A percentile compares a stretch with the other conserved stretches of the same genome.
These are phyloP conservation scores for Nilaparvata lugens DNA, from an alignment of 1,140 invertebrate genomes.

Conservation along the genomic window DNA sequence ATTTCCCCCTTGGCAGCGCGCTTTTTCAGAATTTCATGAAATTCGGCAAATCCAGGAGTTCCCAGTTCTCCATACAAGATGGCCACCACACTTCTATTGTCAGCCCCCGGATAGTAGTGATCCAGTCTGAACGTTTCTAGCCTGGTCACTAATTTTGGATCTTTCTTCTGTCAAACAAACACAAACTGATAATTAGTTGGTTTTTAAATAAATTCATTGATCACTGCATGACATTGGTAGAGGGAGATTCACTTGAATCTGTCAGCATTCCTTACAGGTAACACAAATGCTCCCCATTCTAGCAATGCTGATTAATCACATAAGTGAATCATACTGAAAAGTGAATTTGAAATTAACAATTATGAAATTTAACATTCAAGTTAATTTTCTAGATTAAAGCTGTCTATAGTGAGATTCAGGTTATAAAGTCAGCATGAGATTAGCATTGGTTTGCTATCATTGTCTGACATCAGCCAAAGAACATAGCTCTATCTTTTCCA, in stretches of 20 bases:
- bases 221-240: neutral
- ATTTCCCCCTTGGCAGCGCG: constrained; percentile 58
- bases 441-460: too few species aligned
- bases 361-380: too few species aligned
- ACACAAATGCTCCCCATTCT: too few species aligned
- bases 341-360: too few species aligned
- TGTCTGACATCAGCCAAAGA: too few species aligned
- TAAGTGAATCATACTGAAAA: too few species aligned
- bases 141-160: constrained; percentile 9
- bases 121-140: constrained; percentile 67
- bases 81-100: constrained; percentile 52
- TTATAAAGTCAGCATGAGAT: too few species aligned
- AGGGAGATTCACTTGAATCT: neutral
- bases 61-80: constrained; percentile 85
- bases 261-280: too few species aligned
- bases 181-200: neutral
- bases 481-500: too few species aligned
- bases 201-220: neutral
- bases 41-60: constrained; percentile 55
- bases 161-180: neutral
- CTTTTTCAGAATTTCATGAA: constrained; percentile 61
- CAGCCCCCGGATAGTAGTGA: constrained; percentile 70
- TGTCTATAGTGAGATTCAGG: too few species aligned
- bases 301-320: neutral
- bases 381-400: too few species aligned